Conservation (phyloP, 2,797 vertebrate genomes). For the Falco concolor region DNA sequence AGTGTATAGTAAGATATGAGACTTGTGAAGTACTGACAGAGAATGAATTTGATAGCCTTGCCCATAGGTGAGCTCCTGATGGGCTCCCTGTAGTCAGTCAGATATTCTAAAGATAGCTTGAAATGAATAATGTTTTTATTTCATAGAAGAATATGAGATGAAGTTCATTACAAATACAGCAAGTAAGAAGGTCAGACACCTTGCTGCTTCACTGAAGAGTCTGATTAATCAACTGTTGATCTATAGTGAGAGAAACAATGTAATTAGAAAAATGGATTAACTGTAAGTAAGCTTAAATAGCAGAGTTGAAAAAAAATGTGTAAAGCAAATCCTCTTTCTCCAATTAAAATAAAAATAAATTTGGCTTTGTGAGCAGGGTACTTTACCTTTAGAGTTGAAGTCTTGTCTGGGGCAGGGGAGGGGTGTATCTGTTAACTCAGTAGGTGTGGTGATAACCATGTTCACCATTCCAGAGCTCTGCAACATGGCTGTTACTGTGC, state of each 20-base stretch:
- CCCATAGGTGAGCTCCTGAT: background rate
- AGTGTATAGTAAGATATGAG: background rate
- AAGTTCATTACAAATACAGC: background rate
- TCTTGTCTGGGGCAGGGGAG: accelerated
- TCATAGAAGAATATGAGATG: background rate
- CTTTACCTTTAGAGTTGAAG: background rate
- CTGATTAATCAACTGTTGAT: constrained; percentile 50
- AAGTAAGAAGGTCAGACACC: constrained; percentile 8
- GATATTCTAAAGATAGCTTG: background rate
- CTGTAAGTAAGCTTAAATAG: constrained; percentile 5
- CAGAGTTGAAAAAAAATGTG: background rate
- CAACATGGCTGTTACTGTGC: background rate
- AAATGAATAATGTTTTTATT: background rate
- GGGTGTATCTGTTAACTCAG: background rate
- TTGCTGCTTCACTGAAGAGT: background rate
- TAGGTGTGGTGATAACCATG: background rate
- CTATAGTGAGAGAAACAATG: constrained; percentile 19
- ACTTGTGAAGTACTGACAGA: background rate
- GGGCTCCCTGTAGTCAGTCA: background rate
- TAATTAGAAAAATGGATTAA: constrained; percentile 55
- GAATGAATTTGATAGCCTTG: background rate
- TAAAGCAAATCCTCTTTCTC: background rate
- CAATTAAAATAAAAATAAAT: background rate
- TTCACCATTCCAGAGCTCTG: background rate
- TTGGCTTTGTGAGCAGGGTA: background rate